These are phyloP conservation scores for Anoncus sp. DNA, from an alignment of 2,888 invertebrate genomes.

Conservation along the genomic window DNA sequence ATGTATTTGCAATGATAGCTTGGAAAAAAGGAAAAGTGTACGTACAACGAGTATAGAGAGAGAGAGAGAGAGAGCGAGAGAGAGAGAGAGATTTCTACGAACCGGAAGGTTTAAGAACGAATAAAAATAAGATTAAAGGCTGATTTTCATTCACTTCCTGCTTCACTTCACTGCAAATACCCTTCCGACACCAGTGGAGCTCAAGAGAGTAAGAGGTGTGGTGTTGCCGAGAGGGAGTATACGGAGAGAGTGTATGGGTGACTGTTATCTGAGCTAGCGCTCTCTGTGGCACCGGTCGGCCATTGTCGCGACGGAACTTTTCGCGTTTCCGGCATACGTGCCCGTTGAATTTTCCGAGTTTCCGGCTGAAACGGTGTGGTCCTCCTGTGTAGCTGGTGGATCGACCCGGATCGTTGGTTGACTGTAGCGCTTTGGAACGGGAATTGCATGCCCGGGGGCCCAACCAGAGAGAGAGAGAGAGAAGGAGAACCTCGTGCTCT, in stretches of 20 bases:
- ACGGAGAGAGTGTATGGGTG: conserved; percentile 8
- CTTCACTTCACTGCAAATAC: conserved; percentile 9
- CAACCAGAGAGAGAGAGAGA: conserved; percentile 22
- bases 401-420: conserved; percentile 49
- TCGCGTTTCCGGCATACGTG: conserved; percentile 70
- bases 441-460: conserved; percentile 42
- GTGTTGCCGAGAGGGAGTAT: conserved; percentile 2
- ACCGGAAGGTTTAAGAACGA: conserved; percentile 17
- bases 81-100: neutral
- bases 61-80: neutral
- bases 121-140: conserved; percentile 10
- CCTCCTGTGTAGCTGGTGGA: conserved; percentile 26
- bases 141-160: conserved; percentile 17
- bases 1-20: conserved; percentile 11
- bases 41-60: neutral
- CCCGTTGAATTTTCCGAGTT: conserved; percentile 66
- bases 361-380: conserved; percentile 40
- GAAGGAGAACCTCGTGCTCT: conserved; percentile 14
- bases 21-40: neutral
- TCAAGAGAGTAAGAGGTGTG: conserved; percentile 27
- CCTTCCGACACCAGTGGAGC: conserved; percentile 4
- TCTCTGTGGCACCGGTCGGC: conserved; percentile 36
- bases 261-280: conserved; percentile 49
- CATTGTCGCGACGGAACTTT: conserved; percentile 65
- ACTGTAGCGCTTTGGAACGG: conserved; percentile 37